Base-by-base conservation (phyloP, 30 jellyfish, hydroid and myxozoan species). In the Hydractinia echinata region DNA sequence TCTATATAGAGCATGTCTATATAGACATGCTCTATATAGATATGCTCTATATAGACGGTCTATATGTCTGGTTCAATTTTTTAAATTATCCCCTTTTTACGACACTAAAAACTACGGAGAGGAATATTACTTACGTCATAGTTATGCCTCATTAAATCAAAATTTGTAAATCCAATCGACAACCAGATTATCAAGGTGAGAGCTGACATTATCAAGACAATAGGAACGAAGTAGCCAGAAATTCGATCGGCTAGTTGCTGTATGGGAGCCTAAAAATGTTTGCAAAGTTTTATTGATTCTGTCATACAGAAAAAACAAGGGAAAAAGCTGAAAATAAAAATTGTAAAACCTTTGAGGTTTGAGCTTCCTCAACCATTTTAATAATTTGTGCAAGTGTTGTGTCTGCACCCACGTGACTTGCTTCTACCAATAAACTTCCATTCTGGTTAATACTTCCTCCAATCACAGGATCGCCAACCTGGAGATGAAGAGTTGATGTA, bases 191-290 rank as follows among this genome's bases (percentile, higher is more conserved):
- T 77, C 56, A 94, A 84, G 9, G 99, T 94, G 71, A 94, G 71
- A 8, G 89, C 81, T 0, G 99, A 94, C 21, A 94, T 70, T 5
- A 91, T 69, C 55, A 94, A 78, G 76, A 94, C 95, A 53, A 88
- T 76, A 4, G 99, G 97, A n/a, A 82, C 95, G 76, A 89, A 89
- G 61, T 76, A 77, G 14, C 86, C 89, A 51, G 96, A 80, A 52
- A 94, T 87, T 54, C 85, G 81, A 67, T 93, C 96, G 15, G 96
- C 99, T 15, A 93, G 83, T 53, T 83, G 95, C 80, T 89, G 95
- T 53, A 94, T 81, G 18, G 97, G 97, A 7, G 95, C 96, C 96
- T 89, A 48, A 64, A 13, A 64, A 64, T 64, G 9, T 7, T 7
- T 7, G 39, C 19, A 6, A 64, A n/a, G 18, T 6, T 64, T n/a